Percentiles rank a stretch among this genome's conserved stretches.
phyloP scores from a whole-genome alignment of 1,140 invertebrate genomes.

The Ostrea denselamellosa region DNA sequence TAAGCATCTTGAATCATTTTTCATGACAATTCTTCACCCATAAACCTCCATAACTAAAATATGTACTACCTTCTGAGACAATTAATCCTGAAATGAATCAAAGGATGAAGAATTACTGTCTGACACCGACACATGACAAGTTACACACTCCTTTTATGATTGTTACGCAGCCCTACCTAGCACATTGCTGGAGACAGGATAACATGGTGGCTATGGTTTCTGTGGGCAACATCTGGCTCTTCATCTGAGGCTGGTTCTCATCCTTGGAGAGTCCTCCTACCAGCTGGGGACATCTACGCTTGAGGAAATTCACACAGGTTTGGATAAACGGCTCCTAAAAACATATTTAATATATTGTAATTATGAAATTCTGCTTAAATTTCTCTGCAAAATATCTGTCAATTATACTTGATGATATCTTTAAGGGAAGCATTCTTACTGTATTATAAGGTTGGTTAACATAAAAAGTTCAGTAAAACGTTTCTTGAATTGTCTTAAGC shows the following conservation, averaged over 20 bases:
- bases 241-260: conserved; percentile 79
- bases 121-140: neutral
- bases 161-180: conserved; percentile 78
- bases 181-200: conserved; percentile 88
- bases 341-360: too few species aligned
- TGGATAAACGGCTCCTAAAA: conserved; percentile 78
- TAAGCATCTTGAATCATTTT: neutral
- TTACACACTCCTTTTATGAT: neutral
- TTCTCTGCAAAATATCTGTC: too few species aligned
- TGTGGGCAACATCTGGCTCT: conserved; percentile 89
- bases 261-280: conserved; percentile 90
- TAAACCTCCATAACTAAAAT: neutral
- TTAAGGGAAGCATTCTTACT: too few species aligned
- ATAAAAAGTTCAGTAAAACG: too few species aligned
- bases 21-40: neutral
- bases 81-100: conserved; percentile 4
- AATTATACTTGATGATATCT: too few species aligned
- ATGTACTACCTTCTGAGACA: conserved; percentile 36
- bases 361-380: too few species aligned
- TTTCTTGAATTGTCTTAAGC: too few species aligned
- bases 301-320: conserved; percentile 76
- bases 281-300: conserved; percentile 90
- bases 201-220: conserved; percentile 94
- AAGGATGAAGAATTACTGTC: neutral
- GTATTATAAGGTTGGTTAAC: too few species aligned